Evolutionary conservation across 2,888 invertebrate genomes (phyloP), one percentile per base, ranked within the genome.

Genomic region (Drosophila aldrichi): DNA sequence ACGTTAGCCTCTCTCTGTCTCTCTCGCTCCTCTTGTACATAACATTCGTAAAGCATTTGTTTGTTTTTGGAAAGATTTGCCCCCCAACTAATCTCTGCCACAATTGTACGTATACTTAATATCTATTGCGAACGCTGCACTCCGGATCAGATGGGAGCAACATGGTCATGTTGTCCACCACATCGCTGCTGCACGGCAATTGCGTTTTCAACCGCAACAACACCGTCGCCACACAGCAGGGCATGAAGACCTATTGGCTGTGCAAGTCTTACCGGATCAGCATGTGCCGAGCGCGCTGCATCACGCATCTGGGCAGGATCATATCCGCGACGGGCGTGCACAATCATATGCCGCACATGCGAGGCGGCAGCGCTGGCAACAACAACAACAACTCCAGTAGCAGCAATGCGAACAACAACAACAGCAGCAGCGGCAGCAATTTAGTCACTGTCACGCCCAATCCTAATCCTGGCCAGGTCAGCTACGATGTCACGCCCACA

Each of bases 231-330:
- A 93, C 93, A 34, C 93, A 93, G 74, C 93, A 93, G 84, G 93
- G 93, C 71, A 93, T 93, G 93, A 93, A 93, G 89, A 93, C 93
- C 18, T 93, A 93, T 74, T 93, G 93, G 93, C 88, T 93, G 54
- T 93, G 93, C 77, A 93, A 93, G 73, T 93, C 93, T 3, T 93
- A 93, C 81, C 90, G 93, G 34, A 92, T 93, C 69, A 93, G 92
- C 72, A 93, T 93, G 92, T 93, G 93, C 49, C 91, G 93, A 43
- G 93, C 93, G 6, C 90, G 93, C 65, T 93, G 93, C 69, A 93
- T 93, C 65, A 93, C 93, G 32, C 93, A 93, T 75, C 92, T 93
- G 76, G 93, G 93, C 14, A 88, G 92, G 44, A 92, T 93, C 32
- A 93, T 93, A 78, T 93, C 93, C 9, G 93, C 93, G 29, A 93